phyloP scores from a whole-genome alignment of 37 sponge, comb jelly and placozoan species.

The Ianthella basta region DNA sequence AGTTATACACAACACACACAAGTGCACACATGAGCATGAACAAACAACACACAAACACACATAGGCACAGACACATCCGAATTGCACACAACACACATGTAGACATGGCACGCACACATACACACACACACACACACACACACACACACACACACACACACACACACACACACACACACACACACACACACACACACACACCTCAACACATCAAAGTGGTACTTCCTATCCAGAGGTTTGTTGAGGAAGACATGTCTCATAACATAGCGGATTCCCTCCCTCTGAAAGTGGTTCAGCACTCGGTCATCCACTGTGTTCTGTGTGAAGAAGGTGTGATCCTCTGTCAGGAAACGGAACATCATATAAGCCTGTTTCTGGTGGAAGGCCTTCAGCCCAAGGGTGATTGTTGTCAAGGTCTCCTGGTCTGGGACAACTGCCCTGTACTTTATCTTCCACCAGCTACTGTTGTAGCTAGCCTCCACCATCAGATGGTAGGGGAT shows the following conservation, averaged over 20 bases:
- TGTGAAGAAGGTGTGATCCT: constrained; percentile 76
- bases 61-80: too few species aligned
- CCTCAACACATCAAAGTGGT: constrained; percentile 69
- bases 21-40: background rate
- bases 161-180: background rate
- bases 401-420: background rate
- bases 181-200: background rate
- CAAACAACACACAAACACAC: too few species aligned
- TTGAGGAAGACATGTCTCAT: background rate
- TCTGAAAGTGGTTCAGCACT: constrained; percentile 58
- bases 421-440: constrained; percentile 18
- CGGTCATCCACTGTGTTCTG: constrained; percentile 54
- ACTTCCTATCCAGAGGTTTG: constrained; percentile 29
- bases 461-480: constrained; percentile 57
- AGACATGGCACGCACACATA: background rate
- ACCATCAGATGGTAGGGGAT: constrained; percentile 51
- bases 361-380: constrained; percentile 44
- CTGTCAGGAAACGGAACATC: constrained; percentile 68
- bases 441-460: constrained; percentile 58
- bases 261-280: background rate
- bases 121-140: background rate
- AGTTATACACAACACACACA: background rate
- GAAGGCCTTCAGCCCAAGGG: background rate
- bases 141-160: too few species aligned
- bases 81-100: background rate